Conservation (phyloP, 1,140 invertebrate species). For the Musca domestica region DNA sequence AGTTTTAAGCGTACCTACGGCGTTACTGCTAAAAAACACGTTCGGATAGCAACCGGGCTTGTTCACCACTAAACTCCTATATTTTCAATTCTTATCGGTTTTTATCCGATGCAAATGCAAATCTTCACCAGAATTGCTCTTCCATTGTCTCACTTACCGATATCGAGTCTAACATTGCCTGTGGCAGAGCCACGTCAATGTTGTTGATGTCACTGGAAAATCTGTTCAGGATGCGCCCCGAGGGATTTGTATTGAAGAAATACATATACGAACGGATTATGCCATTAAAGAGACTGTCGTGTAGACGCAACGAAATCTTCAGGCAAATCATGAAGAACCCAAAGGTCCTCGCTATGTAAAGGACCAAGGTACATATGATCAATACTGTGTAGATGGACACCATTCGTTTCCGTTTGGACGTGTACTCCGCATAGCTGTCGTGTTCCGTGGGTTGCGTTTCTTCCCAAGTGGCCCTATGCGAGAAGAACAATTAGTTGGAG, state of each 20-base stretch:
- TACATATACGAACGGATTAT: conserved; percentile 79
- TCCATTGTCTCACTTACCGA: conserved; percentile 58
- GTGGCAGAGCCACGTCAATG: conserved; percentile 81
- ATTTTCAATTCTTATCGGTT: too few relatives aligned
- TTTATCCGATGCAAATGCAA: too few relatives aligned
- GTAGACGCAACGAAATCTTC: conserved; percentile 73
- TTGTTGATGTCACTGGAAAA: conserved; percentile 83
- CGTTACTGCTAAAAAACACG: background rate
- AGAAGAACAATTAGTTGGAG: background rate
- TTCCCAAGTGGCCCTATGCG: conserved; percentile 48
- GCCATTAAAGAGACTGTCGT: conserved; percentile 80
- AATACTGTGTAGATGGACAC: conserved; percentile 39
- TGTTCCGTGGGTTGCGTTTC: conserved; percentile 39
- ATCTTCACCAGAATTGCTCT: too few relatives aligned
- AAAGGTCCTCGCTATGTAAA: conserved; percentile 61
- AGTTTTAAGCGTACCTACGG: too few relatives aligned
- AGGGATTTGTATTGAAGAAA: conserved; percentile 87
- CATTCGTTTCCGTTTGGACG: conserved; percentile 30
- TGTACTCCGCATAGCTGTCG: conserved; percentile 35
- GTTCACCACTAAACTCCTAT: too few relatives aligned
- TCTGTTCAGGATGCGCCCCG: conserved; percentile 76
- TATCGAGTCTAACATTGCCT: conserved; percentile 69
- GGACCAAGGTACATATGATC: conserved; percentile 38
- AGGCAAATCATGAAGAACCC: conserved; percentile 78
- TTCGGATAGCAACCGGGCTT: background rate